Base-by-base conservation (phyloP, 2,888 invertebrate genomes). In the Drosophila melanocephala region DNA sequence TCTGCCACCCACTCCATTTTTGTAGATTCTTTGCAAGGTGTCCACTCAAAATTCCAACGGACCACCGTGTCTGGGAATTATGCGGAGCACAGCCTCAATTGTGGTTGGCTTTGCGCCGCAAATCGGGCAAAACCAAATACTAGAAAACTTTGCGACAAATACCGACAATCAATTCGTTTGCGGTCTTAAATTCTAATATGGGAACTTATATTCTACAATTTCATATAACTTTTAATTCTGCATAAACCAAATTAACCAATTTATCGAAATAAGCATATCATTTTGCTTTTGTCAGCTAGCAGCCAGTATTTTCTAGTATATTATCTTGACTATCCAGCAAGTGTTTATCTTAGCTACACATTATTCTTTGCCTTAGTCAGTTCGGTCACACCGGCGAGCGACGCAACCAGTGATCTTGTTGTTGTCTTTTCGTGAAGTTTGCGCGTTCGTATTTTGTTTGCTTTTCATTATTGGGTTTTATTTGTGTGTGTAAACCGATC, bases 31-130 rank as follows among this genome's bases (percentile, higher is more conserved):
- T 19, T 39, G 78, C 35, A 64, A 77, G 77, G 77, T 83, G 81
- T 77, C 81, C 77, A 77, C 61, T 44, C 42, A n/a, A 67, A 69
- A 80, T 83, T 77, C 72, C 78, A 51, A 62, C 39, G 53, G 53
- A 57, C 83, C 84, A 65, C 72, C 83, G 87, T 75, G 90, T 90
- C 89, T 87, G 90, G 86, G 91, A 90, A 91, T 89, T 91, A 82
- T 87, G 83, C 75, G 81, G 78, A 81, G 83, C 79, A 76, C 81
- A 81, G 78, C 80, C 83, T 75, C 81, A 84, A 44, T 44, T 79
- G 84, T 72, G 79, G 84, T 82, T 77, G 75, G 68, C 74, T 78
- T 80, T 79, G 73, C 68, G 77, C 84, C 71, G 72, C 76, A 83
- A 83, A 83, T 86, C 73, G 74, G 68, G 62, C 56, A 68, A 64